A percentile compares a stretch with the other conserved stretches of the same genome.
phyloP scores from a whole-genome alignment of 2,888 invertebrate genomes.

The Athripsodes cinereus region DNA sequence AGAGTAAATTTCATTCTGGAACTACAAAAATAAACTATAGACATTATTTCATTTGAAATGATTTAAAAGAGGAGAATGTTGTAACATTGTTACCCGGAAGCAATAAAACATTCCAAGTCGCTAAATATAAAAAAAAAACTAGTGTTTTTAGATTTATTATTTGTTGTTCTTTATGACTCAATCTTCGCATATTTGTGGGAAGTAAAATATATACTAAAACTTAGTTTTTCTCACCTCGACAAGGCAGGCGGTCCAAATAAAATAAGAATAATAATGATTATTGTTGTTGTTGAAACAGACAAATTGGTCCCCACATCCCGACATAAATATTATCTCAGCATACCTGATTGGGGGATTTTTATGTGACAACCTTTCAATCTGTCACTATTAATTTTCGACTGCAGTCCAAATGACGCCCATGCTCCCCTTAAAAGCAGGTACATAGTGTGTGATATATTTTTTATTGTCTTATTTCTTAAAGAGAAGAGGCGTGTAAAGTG shows the following conservation, averaged over 20 bases:
- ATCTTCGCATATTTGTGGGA: not conserved
- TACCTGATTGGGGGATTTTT: constrained; percentile 24
- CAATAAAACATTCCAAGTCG: too few relatives aligned
- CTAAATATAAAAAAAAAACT: too few relatives aligned
- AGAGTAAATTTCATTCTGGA: too few relatives aligned
- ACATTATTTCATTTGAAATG: too few relatives aligned
- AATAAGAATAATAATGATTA: too few relatives aligned
- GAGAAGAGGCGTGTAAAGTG: too few relatives aligned
- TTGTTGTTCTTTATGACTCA: not conserved
- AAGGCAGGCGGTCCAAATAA: constrained; percentile 10
- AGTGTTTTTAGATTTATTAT: not conserved
- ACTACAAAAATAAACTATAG: too few relatives aligned
- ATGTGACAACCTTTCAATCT: constrained; percentile 26
- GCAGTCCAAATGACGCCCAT: constrained; percentile 13
- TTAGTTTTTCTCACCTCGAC: constrained; percentile 6
- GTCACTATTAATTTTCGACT: constrained; percentile 25
- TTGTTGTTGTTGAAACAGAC: constrained; percentile 13
- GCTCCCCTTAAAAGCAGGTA: not conserved
- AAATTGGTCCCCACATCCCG: constrained; percentile 22
- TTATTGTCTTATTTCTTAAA: too few relatives aligned
- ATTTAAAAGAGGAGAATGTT: too few relatives aligned
- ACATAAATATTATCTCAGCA: constrained; percentile 25
- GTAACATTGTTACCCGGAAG: too few relatives aligned
- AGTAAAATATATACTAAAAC: not conserved
- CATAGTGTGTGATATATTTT: too few relatives aligned